phyloP scores from a whole-genome alignment of 2,797 vertebrate species.

The Gymnothorax reevesii region DNA sequence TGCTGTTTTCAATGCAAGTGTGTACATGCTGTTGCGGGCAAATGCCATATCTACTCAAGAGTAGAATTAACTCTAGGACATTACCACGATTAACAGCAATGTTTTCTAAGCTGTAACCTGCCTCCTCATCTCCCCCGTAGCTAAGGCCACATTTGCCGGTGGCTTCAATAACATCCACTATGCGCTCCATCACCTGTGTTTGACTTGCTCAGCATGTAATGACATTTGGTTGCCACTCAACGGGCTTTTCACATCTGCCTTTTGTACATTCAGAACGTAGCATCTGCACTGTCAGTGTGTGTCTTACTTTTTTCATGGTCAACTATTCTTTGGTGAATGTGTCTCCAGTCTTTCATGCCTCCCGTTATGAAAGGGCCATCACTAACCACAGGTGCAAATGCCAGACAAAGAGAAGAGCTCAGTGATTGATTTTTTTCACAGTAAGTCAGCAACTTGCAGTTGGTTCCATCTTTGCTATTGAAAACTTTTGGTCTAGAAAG shows the following conservation, averaged over 20 bases:
- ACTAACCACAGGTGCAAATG: constrained; percentile 20
- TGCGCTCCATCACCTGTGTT: constrained; percentile 19
- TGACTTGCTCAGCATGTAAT: constrained; percentile 19
- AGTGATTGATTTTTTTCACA: too few species aligned
- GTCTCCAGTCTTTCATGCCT: constrained; percentile 22
- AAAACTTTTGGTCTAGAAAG: too few species aligned
- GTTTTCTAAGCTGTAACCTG: background rate
- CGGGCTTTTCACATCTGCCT: constrained; percentile 32
- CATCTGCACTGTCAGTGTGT: constrained; percentile 2
- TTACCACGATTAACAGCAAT: constrained; percentile 9
- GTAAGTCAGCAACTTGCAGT: too few species aligned
- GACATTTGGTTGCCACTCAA: constrained; percentile 30
- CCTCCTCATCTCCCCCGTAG: background rate
- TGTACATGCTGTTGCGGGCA: too few species aligned
- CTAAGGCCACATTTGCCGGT: constrained; percentile 1
- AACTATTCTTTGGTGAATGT: constrained; percentile 19
- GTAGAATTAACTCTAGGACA: background rate
- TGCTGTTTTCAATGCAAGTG: too few species aligned
- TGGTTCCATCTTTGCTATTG: too few species aligned
- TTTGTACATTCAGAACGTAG: constrained; percentile 18
- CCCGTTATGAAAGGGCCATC: constrained; percentile 32
- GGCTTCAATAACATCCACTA: constrained; percentile 1
- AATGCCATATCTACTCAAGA: background rate
- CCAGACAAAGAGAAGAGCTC: background rate
- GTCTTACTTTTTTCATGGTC: constrained; percentile 19